Evolutionary conservation across 2,113 vertebrate species (phyloP).

Genomic region (Festucalex cinctus): DNA sequence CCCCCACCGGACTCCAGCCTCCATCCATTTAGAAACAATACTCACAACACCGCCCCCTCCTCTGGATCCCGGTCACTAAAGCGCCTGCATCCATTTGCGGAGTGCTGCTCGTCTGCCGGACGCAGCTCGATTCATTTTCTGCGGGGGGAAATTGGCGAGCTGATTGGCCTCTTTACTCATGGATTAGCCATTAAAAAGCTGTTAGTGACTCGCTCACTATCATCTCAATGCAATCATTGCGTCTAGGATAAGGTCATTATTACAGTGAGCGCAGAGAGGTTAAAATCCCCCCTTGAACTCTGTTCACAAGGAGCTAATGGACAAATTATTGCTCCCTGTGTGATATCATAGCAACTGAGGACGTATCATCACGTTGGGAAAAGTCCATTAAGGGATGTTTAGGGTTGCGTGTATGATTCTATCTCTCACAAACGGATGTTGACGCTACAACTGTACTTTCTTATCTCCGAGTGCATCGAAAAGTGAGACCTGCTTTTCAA

Average conservation of each 20-base stretch:
- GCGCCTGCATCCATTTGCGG: constrained; percentile 53
- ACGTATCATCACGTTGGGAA: constrained; percentile 38
- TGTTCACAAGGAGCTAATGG: constrained; percentile 55
- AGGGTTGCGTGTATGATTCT: constrained; percentile 23
- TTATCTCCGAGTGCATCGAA: constrained; percentile 21
- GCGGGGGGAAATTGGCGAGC: constrained; percentile 56
- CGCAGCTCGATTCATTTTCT: constrained; percentile 65
- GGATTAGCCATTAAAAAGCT: constrained; percentile 77
- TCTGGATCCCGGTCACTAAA: constrained; percentile 37
- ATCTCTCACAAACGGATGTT: constrained; percentile 23
- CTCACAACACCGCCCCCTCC: constrained; percentile 27
- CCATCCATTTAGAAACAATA: constrained; percentile 58
- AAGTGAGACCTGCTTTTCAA: constrained; percentile 9
- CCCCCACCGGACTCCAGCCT: constrained; percentile 43
- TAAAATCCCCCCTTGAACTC: constrained; percentile 64
- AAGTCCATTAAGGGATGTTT: constrained; percentile 48
- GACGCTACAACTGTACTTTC: constrained; percentile 25
- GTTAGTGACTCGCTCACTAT: constrained; percentile 64
- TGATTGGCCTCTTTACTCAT: constrained; percentile 72
- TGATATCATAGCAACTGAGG: constrained; percentile 47
- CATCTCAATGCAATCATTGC: constrained; percentile 62
- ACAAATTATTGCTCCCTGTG: constrained; percentile 58
- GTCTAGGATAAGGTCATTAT: constrained; percentile 67
- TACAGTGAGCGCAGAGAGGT: constrained; percentile 58
- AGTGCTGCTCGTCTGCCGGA: constrained; percentile 40